Conservation (phyloP, 37 sponge, comb jelly and placozoan genomes). For the Geodia barretti region DNA sequence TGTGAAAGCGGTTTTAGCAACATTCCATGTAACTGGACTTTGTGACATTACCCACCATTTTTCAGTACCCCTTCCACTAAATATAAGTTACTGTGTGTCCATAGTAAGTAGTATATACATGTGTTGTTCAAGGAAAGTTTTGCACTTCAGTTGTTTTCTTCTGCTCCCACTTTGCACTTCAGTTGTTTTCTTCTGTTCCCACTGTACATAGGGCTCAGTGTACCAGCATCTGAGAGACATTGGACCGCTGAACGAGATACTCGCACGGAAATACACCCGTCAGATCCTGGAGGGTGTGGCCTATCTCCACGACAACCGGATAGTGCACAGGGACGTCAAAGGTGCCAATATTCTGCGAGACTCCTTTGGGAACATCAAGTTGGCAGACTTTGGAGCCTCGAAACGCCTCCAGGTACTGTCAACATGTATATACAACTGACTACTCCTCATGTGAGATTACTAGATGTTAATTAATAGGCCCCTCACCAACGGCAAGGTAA, state of each 20-base stretch:
- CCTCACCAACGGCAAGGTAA: too few species aligned
- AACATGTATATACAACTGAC: too few species aligned
- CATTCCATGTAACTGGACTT: too few species aligned
- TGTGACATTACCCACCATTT: too few species aligned
- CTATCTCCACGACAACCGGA: slow-evolving; percentile 86
- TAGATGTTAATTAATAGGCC: too few species aligned
- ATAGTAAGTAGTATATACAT: too few species aligned
- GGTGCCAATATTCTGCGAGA: slow-evolving; percentile 95
- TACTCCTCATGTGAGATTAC: too few species aligned
- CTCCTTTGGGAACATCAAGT: slow-evolving; percentile 85
- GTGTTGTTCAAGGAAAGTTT: too few species aligned
- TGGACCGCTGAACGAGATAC: slow-evolving; percentile 84
- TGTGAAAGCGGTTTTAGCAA: too few species aligned
- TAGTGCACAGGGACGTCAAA: slow-evolving; percentile 94
- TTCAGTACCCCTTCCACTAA: too few species aligned
- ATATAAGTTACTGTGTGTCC: too few species aligned
- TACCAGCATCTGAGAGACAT: slow-evolving; percentile 71
- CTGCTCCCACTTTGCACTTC: background rate
- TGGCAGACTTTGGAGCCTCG: slow-evolving; percentile 98
- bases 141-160: too few species aligned
- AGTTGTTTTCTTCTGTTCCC: background rate
- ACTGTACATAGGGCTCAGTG: slow-evolving; percentile 73
- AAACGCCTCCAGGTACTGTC: slow-evolving; percentile 85
- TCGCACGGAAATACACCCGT: slow-evolving; percentile 85
- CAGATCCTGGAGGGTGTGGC: slow-evolving; percentile 89